Conservation (phyloP, 2,113 vertebrate species). For the Caretta caretta region DNA sequence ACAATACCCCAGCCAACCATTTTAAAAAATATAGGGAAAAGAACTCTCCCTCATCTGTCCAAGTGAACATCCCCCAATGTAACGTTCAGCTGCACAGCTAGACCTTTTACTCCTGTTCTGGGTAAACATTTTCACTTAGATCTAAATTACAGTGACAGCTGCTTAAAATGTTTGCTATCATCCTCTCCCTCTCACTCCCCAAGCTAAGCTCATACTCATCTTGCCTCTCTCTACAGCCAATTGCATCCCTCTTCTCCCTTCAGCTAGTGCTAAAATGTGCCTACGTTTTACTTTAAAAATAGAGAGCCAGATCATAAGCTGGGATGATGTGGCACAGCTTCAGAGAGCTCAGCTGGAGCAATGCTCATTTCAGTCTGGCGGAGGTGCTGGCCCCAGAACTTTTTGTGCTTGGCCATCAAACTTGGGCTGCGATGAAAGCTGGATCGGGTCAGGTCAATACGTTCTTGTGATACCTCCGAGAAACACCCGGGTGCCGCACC, state of each 20-base stretch:
- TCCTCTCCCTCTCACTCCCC: not conserved
- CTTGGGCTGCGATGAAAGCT: not conserved
- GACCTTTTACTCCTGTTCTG: not conserved
- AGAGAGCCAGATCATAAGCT: not conserved
- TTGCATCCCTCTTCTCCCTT: not conserved
- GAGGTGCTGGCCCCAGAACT: constrained; percentile 21
- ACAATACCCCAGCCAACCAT: fast-evolving
- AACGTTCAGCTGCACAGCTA: not conserved
- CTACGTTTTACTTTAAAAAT: not conserved
- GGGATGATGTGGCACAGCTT: not conserved
- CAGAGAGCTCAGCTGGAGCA: not conserved
- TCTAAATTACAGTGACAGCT: not conserved
- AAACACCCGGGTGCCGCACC: constrained; percentile 14
- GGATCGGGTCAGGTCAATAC: constrained; percentile 9
- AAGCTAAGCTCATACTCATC: not conserved
- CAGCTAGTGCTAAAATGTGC: not conserved
- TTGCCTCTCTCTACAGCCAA: not conserved
- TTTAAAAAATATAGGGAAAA: not conserved
- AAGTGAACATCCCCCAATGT: fast-evolving
- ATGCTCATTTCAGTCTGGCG: not conserved
- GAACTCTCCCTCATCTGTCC: not conserved
- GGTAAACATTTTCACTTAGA: constrained; percentile 4
- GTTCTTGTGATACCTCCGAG: constrained; percentile 20
- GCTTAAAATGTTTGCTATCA: not conserved
- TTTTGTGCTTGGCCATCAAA: not conserved